Percentiles rank a stretch among this genome's conserved stretches.
phyloP scores from a whole-genome alignment of 2,888 invertebrate genomes.

The Scelioninae gen. 1 region DNA sequence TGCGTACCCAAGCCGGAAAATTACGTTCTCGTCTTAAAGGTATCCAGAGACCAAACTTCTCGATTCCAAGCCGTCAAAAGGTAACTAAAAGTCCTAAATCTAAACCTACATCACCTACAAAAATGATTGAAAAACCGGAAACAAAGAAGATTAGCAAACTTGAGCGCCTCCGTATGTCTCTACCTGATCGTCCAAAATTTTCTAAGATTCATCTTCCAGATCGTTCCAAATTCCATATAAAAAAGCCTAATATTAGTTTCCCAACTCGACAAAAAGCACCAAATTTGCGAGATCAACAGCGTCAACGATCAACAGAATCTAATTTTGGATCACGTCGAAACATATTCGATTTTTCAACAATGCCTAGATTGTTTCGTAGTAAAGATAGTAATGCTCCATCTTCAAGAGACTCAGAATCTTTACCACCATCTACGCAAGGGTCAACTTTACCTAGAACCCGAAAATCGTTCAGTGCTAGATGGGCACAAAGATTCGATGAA shows the following conservation, averaged over 20 bases:
- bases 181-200: conserved; percentile 86
- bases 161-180: conserved; percentile 86
- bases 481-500: conserved; percentile 80
- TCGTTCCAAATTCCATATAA: conserved; percentile 85
- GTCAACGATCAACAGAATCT: conserved; percentile 85
- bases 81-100: conserved; percentile 69
- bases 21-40: conserved; percentile 88
- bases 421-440: conserved; percentile 86
- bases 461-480: conserved; percentile 85
- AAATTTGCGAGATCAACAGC: conserved; percentile 78
- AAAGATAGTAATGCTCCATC: conserved; percentile 85
- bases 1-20: conserved; percentile 90
- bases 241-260: conserved; percentile 85
- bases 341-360: conserved; percentile 90
- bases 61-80: conserved; percentile 78
- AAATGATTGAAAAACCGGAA: conserved; percentile 60
- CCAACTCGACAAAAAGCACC: conserved; percentile 77
- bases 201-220: conserved; percentile 86
- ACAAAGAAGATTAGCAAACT: conserved; percentile 82
- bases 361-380: conserved; percentile 87
- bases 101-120: conserved; percentile 41
- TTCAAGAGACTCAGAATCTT: conserved; percentile 81
- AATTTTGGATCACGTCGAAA: conserved; percentile 86
- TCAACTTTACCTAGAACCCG: conserved; percentile 87
- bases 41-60: conserved; percentile 86